Base-by-base conservation (phyloP, 2,113 vertebrate species). In the Oncorhynchus tshawytscha region DNA sequence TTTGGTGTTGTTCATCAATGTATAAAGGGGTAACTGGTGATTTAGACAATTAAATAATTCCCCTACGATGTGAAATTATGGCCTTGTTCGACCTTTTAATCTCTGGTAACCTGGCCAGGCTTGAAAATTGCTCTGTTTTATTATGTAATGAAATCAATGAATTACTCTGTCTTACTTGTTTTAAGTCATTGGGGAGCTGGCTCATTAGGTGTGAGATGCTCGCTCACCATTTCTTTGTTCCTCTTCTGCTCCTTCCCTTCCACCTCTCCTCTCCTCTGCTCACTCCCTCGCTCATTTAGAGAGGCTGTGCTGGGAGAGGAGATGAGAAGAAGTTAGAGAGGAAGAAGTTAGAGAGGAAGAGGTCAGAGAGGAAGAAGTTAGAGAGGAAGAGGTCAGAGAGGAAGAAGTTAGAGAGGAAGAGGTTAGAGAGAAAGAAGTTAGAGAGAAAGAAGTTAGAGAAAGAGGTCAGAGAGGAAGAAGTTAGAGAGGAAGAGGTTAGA, bases 191-290 rank as follows among this genome's bases (percentile, higher is more conserved):
- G 8, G 25, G 34, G 45, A 66, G 20, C 20, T 22, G 16, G 31
- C 60, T 82, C 18, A 82, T 82, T 80, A 70, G 67, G 27, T 67
- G 69, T 67, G 34, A 59, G 74, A 73, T 29, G 39, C 64, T 49
- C 60, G 57, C 12, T 60, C 16, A 12, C 9, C 22, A 69, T 48
- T 20, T 39, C 65, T 68, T 27, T 67, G 24, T 34, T 76, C 27
- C 29, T 22, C 34, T 20, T 68, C 22, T 45, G 39, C 27, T 24
- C 22, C 11, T 18, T 67, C 25, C 25, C 31, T 31, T 8, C 27
- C 16, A 34, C 8, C 31, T 31, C 70, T 25, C 13, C 11, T 20
- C n/a, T 45, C 39, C 39, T 45, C 39, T 45, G 39, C 9, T 45
- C 39, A 45, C 27, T 59, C 25, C 49, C 9, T 11, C 25, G 24